Conservation (phyloP, 2,797 vertebrate genomes). For the Sebastolobus altivelis region DNA sequence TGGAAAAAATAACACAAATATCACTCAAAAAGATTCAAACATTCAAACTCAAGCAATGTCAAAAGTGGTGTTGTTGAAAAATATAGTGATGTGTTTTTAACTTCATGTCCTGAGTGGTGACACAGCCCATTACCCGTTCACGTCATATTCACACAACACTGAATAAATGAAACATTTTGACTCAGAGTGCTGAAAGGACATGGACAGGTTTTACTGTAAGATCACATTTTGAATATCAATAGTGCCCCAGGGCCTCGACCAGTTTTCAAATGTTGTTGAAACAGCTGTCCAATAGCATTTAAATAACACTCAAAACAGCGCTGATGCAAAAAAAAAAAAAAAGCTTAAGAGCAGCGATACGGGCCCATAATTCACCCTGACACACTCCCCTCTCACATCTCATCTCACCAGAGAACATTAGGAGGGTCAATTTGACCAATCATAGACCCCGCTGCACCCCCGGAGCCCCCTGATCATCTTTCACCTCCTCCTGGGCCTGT, state of each 20-base stretch:
- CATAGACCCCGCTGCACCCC: slow-evolving; percentile 63
- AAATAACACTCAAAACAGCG: slow-evolving; percentile 25
- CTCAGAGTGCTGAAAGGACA: slow-evolving; percentile 5
- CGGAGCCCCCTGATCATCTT: slow-evolving; percentile 73
- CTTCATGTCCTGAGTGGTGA: neutral
- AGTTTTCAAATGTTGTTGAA: slow-evolving; percentile 34
- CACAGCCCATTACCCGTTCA: neutral
- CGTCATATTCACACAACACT: neutral
- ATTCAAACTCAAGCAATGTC: neutral
- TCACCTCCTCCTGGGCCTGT: slow-evolving; percentile 65
- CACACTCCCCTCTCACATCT: slow-evolving; percentile 53
- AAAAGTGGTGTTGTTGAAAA: neutral
- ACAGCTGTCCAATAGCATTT: slow-evolving; percentile 35
- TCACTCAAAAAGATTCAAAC: slow-evolving; percentile 25
- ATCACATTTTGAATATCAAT: neutral
- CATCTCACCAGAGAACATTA: slow-evolving; percentile 56
- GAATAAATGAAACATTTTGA: neutral
- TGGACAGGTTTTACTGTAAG: neutral
- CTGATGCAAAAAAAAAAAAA: neutral
- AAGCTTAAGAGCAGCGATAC: slow-evolving; percentile 29
- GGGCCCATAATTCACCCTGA: slow-evolving; percentile 32
- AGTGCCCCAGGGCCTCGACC: neutral
- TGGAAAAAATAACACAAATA: slow-evolving; percentile 18
- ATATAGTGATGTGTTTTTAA: slow-evolving; percentile 1
- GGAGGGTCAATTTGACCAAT: slow-evolving; percentile 68